Conservation (phyloP, 1,140 invertebrate genomes). For the Scaptomyza graminum region DNA sequence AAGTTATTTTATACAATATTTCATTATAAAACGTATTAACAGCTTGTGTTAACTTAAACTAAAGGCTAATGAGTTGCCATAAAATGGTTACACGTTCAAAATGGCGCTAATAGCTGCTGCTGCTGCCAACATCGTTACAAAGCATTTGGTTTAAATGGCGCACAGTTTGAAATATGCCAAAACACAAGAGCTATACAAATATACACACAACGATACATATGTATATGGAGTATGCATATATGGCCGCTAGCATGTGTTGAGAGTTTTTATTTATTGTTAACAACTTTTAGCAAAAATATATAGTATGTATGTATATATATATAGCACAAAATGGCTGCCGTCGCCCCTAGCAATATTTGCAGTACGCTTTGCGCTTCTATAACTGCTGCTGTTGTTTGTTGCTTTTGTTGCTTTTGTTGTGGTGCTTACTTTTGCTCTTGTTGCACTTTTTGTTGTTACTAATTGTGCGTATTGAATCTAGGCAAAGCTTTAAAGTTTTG, state of each 20-base stretch:
- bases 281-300: slow-evolving; percentile 20
- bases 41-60: neutral
- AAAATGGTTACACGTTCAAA: neutral
- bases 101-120: neutral
- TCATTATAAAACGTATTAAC: too few species aligned
- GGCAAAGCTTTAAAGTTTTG: slow-evolving; percentile 28
- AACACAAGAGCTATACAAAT: slow-evolving; percentile 6
- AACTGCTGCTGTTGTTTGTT: neutral
- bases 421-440: neutral
- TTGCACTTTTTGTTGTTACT: slow-evolving; percentile 1
- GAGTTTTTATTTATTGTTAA: slow-evolving; percentile 33
- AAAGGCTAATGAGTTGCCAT: neutral
- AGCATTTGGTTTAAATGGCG: slow-evolving; percentile 10
- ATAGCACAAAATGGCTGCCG: slow-evolving; percentile 9
- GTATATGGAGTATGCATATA: neutral
- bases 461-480: slow-evolving; percentile 22
- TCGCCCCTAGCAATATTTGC: slow-evolving; percentile 13
- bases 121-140: neutral
- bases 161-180: slow-evolving; percentile 7
- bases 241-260: slow-evolving; percentile 2
- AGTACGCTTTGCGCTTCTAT: neutral
- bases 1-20: too few species aligned
- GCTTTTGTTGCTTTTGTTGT: neutral
- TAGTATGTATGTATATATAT: neutral
- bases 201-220: neutral